Evolutionary conservation across 37 sponge, comb jelly and placozoan genomes (phyloP), one percentile per base, ranked within the genome.

Genomic region (Bolinopsis microptera): DNA sequence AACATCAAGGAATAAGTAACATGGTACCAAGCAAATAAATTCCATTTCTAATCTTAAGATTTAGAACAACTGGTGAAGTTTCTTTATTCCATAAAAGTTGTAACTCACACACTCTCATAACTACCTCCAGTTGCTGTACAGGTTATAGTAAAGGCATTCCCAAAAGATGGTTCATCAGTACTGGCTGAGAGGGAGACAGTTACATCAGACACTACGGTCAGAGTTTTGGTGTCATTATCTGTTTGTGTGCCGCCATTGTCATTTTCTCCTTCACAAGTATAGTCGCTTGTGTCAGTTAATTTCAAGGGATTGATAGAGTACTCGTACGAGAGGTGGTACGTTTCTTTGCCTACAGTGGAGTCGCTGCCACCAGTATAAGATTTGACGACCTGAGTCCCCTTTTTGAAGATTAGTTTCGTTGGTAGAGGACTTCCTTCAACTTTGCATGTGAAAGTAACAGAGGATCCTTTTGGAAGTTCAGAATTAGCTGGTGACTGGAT

Each of bases 141-240:
- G 37, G 35, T 77, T 1, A 77, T 9, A 0, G 80, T 77, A 16
- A 77, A 27, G 32, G 21, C 33, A 9, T 77, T 36, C 27, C 35
- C 35, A 16, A 35, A 32, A 21, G 21, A 8, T 13, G 80, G 80
- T 34, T 2, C 0, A 21, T 1, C 1, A 0, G 27, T 77, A 35
- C 32, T 32, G 32, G 32, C 34, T 2, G 27, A 16, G 33, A 77
- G 27, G 33, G 3, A 3, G 33, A 77, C 80, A 1, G 18, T 18
- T 32, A 77, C 80, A 77, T 32, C 36, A 33, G 80, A 77, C 22
- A 77, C 32, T 0, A 77, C 80, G 33, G 80, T 32, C 80, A 77
- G 1, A 34, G 1, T 77, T 32, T 1, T 77, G 34, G 32, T 32
- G 33, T 35, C 80, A 31, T 32, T 34, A 35, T 77, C 80, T 32